Evolutionary conservation across 2,797 vertebrate species (phyloP).

Genomic region (Macrochelys suwanniensis): DNA sequence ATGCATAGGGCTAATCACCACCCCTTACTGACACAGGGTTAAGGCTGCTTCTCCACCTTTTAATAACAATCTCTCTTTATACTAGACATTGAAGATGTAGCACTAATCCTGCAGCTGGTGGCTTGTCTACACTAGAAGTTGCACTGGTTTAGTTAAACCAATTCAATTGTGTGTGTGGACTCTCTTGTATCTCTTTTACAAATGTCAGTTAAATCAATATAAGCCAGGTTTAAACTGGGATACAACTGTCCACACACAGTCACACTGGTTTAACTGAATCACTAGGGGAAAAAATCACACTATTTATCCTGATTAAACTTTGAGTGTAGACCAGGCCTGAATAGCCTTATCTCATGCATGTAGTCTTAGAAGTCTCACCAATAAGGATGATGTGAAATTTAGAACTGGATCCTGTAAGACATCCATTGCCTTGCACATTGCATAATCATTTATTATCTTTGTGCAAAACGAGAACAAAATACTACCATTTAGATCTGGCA

Average conservation of each 20-base stretch:
- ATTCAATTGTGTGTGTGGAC: background rate
- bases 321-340: background rate
- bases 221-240: background rate
- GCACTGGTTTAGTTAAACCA: background rate
- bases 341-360: background rate
- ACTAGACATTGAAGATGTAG: background rate
- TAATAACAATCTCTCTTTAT: background rate
- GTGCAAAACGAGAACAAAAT: slow-evolving; percentile 6
- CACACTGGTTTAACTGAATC: background rate
- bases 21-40: background rate
- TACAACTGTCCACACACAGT: background rate
- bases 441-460: background rate
- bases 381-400: background rate
- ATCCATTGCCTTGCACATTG: background rate
- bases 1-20: background rate
- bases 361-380: background rate
- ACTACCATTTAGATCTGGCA: background rate
- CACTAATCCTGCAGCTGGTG: background rate
- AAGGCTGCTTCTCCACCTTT: background rate
- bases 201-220: slow-evolving; percentile 1
- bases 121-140: background rate
- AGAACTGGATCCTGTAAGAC: background rate
- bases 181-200: background rate
- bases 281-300: background rate
- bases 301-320: background rate